Evolutionary conservation across 1,140 invertebrate genomes (phyloP), one percentile per base, ranked within the genome.

Genomic region (Heliconius congener): DNA sequence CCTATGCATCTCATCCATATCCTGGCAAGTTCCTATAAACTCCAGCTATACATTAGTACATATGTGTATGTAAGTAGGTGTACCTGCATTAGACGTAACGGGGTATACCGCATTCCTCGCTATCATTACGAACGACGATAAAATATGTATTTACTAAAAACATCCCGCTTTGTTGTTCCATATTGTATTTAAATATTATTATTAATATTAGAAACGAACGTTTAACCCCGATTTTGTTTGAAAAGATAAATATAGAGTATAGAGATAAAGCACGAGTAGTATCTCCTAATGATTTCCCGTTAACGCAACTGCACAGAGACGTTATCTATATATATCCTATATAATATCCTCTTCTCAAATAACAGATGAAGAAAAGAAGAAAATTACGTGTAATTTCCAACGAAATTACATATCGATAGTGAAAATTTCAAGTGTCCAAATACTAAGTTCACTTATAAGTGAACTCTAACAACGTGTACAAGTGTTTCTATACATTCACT

Each of bases 231-330:
- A 27, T 66, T 66, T 66, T 66, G 60, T 13, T 66, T 27, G 11
- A 27, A 66, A 30, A 66, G 60, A 66, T 66, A 66, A 66, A 27
- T 66, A 16, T 66, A 27, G 42, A n/a, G n/a, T n/a, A 57, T 27
- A 27, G 11, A 27, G 60, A 27, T 66, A 27, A 57, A 27, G 23
- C n/a, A 27, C 8, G n/a, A 16, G 23, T 11, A 13, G 23, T 66
- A 66, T 66, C 60, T 66, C 23, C n/a, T 60, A 72, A 81, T 42
- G 76, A 70, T 82, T 77, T 81, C 75, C 75, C 82, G 82, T 76
- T 78, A 76, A 78, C 75, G 52, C 78, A 30, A 76, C 50, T 60
- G 70, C 70, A 66, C 11, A 13, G 30, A 4, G 11, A 66, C 60
- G 27, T 30, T 66, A 30, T 66, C 23, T 66, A n/a, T 16, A 30